Percentiles rank a stretch among this genome's conserved stretches.
Evolutionary conservation across 2,888 invertebrate species (phyloP).

Genomic region (Pachycephus smyrnensis): DNA sequence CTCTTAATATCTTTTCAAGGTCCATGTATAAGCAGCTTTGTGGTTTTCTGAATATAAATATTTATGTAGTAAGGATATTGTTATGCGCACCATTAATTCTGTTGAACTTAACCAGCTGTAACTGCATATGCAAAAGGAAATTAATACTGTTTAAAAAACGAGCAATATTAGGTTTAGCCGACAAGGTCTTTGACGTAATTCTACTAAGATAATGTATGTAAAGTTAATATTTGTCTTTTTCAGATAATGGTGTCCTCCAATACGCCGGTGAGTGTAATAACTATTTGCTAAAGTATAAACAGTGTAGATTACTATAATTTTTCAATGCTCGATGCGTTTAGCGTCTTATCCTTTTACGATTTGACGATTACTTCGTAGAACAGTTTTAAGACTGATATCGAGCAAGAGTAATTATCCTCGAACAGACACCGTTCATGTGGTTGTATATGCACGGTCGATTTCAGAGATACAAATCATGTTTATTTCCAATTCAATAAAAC

Average conservation of each 20-base stretch:
- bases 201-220: no score
- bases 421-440: conserved; percentile 60
- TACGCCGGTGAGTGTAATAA: conserved; percentile 57
- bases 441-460: conserved; percentile 52
- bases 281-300: conserved; percentile 24
- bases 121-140: no score
- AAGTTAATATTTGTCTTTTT: conserved; percentile 37
- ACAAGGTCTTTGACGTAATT: no score
- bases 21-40: no score
- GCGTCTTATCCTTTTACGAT: conserved; percentile 3
- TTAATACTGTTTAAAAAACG: no score
- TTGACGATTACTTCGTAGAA: conserved; percentile 24
- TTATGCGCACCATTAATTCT: no score
- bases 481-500: neutral
- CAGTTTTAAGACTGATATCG: conserved; percentile 27
- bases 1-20: no score
- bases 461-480: conserved; percentile 49
- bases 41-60: no score
- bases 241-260: conserved; percentile 65
- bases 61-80: no score
- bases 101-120: no score
- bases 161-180: no score
- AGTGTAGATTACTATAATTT: no score
- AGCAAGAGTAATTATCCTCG: conserved; percentile 55
- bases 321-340: conserved; percentile 8